phyloP scores from a whole-genome alignment of 2,888 invertebrate genomes.

The Apodemia duryi region DNA sequence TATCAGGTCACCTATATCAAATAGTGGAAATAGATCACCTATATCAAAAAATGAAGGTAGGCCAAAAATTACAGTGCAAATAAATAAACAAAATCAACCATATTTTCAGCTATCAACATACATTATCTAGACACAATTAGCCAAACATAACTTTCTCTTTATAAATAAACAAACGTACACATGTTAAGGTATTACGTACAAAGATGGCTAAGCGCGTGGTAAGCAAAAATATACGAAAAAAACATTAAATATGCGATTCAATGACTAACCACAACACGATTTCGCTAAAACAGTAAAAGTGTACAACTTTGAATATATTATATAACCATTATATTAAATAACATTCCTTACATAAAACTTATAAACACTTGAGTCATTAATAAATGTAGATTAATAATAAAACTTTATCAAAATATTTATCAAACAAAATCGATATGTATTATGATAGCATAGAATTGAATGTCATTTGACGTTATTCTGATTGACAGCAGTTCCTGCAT shows the following conservation, averaged over 20 bases:
- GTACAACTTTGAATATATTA: background rate
- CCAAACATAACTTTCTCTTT: background rate
- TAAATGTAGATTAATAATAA: background rate
- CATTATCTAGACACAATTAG: background rate
- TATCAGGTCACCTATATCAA: too few relatives aligned
- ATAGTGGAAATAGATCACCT: too few relatives aligned
- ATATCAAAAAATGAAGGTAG: too few relatives aligned
- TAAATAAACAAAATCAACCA: too few relatives aligned
- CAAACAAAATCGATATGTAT: background rate
- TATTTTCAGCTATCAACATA: too few relatives aligned
- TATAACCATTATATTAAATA: background rate
- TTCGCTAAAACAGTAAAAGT: background rate
- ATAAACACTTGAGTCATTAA: background rate
- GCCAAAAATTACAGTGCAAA: too few relatives aligned
- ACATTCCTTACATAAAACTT: background rate
- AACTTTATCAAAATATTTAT: background rate
- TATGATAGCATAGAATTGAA: background rate
- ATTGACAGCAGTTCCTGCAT: too few relatives aligned
- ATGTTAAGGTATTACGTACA: background rate
- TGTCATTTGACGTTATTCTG: too few relatives aligned
- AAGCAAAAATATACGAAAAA: constrained; percentile 2
- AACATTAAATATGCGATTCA: background rate
- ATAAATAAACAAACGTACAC: background rate
- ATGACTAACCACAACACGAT: constrained; percentile 5
- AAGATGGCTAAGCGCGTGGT: background rate